phyloP scores from a whole-genome alignment of 2,113 vertebrate genomes.

The Xiphias gladius region DNA sequence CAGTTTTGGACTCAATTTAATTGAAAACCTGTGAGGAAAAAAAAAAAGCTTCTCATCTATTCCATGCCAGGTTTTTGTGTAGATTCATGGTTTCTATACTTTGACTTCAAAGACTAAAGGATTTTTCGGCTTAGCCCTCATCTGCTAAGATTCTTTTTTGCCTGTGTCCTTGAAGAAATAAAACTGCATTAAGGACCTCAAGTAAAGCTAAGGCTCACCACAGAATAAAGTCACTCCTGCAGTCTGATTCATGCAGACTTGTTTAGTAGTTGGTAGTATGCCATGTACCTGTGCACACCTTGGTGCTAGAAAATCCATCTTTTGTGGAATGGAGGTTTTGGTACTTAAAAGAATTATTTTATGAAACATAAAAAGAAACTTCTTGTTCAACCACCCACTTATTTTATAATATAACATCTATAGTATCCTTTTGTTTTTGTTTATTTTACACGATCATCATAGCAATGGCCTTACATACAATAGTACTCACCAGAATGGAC shows the following conservation, averaged over 20 bases:
- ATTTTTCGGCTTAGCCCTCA: conserved; percentile 38
- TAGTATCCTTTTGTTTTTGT: background rate
- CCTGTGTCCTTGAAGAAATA: conserved; percentile 25
- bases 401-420: background rate
- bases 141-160: conserved; percentile 7
- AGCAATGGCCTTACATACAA: background rate
- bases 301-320: rapidly evolving
- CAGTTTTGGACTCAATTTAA: background rate
- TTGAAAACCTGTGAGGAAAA: conserved; percentile 3
- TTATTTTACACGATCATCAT: background rate
- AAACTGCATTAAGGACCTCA: background rate
- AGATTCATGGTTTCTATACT: conserved; percentile 15
- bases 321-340: background rate
- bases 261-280: background rate
- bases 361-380: background rate
- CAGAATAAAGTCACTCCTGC: background rate
- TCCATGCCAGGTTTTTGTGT: background rate
- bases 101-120: conserved; percentile 45
- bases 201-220: conserved; percentile 28
- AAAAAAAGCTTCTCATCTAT: background rate
- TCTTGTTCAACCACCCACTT: background rate
- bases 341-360: background rate
- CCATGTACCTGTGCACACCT: background rate
- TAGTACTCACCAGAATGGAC: background rate
- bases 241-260: background rate